Base-by-base conservation (phyloP, 2,797 vertebrate genomes). In the Allobates femoralis region DNA sequence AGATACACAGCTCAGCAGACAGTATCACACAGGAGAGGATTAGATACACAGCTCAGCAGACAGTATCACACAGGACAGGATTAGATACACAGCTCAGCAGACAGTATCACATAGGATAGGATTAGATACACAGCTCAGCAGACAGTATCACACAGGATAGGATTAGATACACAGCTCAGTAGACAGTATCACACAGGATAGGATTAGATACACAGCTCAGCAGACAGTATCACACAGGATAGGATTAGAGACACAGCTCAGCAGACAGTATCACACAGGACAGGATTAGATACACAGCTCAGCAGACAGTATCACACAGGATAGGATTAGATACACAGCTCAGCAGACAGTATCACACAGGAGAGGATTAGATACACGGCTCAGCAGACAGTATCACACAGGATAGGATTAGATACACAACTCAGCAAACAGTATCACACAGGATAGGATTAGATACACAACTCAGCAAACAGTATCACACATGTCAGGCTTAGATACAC, bases 201-300 rank as follows among this genome's bases (percentile, higher is more conserved):
- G 19, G 67, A 11, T 71, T 71, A 71, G 67, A 71, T 71, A 71
- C 67, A 41, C 66, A 21, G 66, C 32, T 69, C 66, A 37, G 32
- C 66, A 69, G 66, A 69, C 32, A 15, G 32, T 37, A 69, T 71
- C 67, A 71, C 10, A 41, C 67, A 23, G 10, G 67, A 12, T 0
- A 6, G 41, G 41, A 46, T 41, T 71, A 69, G 67, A 71, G 23
- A 37, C 34, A 71, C 5, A 23, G 14, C 21, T n/a, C 58, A 23
- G 55, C 19, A 58, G 18, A 2, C 18, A 21, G 19, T 46, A 46
- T 46, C 41, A 46, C 41, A 46, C 41, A 18, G 19, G 55, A 23
- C 0, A 58, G 19, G 19, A 21, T 58, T 58, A 58, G 55, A 58
- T 46, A 46, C 41, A 46, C 41, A 11, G 6, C 12, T 69, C 66